phyloP scores from a whole-genome alignment of 2,113 vertebrate genomes.

The Pipra filicauda region DNA sequence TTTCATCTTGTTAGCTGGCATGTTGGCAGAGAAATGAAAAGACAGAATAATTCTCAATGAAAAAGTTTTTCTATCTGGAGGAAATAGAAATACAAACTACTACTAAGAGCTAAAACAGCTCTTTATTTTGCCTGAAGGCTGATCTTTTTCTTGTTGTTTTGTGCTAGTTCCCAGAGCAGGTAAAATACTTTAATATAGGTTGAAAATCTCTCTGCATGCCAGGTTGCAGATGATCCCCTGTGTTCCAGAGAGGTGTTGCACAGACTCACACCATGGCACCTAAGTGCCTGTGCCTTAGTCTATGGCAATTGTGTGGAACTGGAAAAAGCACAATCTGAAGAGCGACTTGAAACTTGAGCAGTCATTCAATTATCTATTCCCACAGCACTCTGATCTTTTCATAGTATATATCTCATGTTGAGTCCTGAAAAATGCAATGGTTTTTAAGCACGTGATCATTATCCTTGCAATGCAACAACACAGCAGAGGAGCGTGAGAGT shows the following conservation, averaged over 20 bases:
- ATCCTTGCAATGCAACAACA: background rate
- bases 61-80: background rate
- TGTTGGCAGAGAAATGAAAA: background rate
- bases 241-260: background rate
- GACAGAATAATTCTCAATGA: background rate
- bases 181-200: background rate
- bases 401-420: background rate
- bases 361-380: background rate
- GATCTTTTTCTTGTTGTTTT: background rate
- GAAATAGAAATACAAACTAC: background rate
- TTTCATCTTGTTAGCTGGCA: background rate
- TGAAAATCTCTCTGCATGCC: background rate
- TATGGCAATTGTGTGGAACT: background rate
- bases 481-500: background rate
- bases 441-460: background rate
- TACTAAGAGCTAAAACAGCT: background rate
- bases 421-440: background rate
- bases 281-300: background rate
- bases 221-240: background rate
- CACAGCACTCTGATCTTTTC: background rate
- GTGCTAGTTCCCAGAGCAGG: background rate
- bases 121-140: background rate
- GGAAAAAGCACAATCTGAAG: background rate
- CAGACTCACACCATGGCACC: background rate
- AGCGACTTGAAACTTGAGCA: background rate